Percentiles rank a stretch among this genome's conserved stretches.
Conservation (phyloP, 2,797 vertebrate species). For the Tinamus major region DNA sequence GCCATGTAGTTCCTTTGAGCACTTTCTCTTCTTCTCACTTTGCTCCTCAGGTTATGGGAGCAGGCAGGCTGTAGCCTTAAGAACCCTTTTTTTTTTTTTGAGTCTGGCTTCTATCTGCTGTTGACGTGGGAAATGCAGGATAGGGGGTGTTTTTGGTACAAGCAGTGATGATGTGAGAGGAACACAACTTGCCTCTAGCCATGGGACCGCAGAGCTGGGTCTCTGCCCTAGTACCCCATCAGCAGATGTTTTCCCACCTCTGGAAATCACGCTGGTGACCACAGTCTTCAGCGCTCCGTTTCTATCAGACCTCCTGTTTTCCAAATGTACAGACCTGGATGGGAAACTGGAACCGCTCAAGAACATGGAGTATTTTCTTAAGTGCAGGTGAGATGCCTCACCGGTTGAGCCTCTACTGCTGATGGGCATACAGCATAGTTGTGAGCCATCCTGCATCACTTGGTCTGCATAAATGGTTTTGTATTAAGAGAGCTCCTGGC, state of each 20-base stretch:
- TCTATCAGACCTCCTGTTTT: not conserved
- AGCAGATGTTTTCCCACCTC: not conserved
- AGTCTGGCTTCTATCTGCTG: not conserved
- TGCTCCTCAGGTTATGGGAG: not conserved
- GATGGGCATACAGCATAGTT: not conserved
- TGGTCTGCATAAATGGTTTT: not conserved
- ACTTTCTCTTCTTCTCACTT: not conserved
- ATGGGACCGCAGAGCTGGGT: accelerated
- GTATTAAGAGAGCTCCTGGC: not conserved
- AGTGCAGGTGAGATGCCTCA: not conserved
- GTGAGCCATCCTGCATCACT: not conserved
- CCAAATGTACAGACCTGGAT: not conserved
- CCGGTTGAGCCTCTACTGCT: accelerated
- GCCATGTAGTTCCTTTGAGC: not conserved
- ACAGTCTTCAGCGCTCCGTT: not conserved
- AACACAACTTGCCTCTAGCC: not conserved
- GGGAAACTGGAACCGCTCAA: not conserved
- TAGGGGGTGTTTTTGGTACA: not conserved
- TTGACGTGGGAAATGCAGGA: accelerated
- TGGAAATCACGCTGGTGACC: not conserved
- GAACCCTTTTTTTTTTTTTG: not conserved
- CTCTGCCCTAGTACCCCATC: not conserved
- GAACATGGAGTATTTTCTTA: not conserved
- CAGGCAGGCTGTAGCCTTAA: not conserved
- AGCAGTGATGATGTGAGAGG: not conserved